phyloP scores from a whole-genome alignment of 2,888 invertebrate species.

The Serripes groenlandicus region DNA sequence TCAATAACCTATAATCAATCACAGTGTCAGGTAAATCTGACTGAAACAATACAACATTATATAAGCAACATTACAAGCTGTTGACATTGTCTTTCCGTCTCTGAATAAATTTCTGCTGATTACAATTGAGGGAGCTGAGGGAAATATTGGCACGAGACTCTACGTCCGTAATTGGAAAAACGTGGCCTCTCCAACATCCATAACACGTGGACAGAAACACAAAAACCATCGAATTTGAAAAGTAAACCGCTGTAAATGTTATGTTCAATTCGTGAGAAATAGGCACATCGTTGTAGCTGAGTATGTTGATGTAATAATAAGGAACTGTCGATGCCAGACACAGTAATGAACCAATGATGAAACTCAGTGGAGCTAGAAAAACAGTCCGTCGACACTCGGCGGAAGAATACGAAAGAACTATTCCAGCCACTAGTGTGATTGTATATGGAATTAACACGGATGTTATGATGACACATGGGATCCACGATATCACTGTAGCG shows the following conservation, averaged over 20 bases:
- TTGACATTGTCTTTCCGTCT: background rate
- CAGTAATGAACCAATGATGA: constrained; percentile 4
- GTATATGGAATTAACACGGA: constrained; percentile 48
- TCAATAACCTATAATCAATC: no score
- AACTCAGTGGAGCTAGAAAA: background rate
- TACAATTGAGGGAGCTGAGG: background rate
- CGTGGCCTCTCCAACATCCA: background rate
- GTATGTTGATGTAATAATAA: constrained; percentile 25
- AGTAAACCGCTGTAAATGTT: constrained; percentile 9
- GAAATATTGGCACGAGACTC: background rate
- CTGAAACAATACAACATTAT: background rate
- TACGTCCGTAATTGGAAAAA: background rate
- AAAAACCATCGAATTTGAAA: background rate
- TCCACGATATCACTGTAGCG: constrained; percentile 52
- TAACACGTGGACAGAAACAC: background rate
- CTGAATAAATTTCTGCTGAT: background rate
- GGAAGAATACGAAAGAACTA: background rate
- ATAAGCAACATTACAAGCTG: background rate
- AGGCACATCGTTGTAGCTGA: constrained; percentile 6
- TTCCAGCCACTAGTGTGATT: background rate
- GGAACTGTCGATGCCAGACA: constrained; percentile 19
- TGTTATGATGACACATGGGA: constrained; percentile 52
- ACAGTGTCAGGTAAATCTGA: no score
- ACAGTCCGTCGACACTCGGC: background rate
- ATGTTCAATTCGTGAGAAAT: constrained; percentile 9